Evolutionary conservation across 1,140 invertebrate genomes (phyloP).

Genomic region (Chironomus striatipennis): DNA sequence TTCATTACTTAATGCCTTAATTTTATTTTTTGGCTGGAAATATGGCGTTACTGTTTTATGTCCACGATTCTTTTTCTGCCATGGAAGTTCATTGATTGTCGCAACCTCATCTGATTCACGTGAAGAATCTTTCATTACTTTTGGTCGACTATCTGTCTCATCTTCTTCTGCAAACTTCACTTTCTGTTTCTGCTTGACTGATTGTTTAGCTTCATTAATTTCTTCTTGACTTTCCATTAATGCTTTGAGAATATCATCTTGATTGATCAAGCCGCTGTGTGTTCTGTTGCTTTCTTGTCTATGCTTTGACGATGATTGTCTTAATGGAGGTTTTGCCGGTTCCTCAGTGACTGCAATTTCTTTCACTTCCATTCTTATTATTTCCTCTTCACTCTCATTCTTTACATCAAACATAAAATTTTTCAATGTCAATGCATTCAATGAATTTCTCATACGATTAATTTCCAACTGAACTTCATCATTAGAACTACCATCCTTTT

Average conservation of each 20-base stretch:
- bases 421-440: not conserved
- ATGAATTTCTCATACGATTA: not conserved
- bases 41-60: not conserved
- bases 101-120: conserved; percentile 16
- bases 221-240: not conserved
- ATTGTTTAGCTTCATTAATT: not conserved
- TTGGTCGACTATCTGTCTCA: not conserved
- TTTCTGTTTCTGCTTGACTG: not conserved
- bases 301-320: not conserved
- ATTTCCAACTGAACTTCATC: conserved; percentile 7
- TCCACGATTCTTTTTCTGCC: not conserved
- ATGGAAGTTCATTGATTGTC: conserved; percentile 13
- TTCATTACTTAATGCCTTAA: conserved; percentile 13
- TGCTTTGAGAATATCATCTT: conserved; percentile 3
- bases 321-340: not conserved
- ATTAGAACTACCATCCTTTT: not conserved
- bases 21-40: not conserved
- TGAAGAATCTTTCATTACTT: not conserved
- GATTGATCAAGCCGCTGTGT: not conserved
- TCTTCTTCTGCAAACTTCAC: not conserved
- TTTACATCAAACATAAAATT: conserved; percentile 9
- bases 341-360: not conserved
- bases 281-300: not conserved
- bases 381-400: not conserved
- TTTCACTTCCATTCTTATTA: not conserved